A percentile compares a stretch with the other conserved stretches of the same genome.
phyloP scores from a whole-genome alignment of 2,797 vertebrate genomes.

The Melopsittacus undulatus region DNA sequence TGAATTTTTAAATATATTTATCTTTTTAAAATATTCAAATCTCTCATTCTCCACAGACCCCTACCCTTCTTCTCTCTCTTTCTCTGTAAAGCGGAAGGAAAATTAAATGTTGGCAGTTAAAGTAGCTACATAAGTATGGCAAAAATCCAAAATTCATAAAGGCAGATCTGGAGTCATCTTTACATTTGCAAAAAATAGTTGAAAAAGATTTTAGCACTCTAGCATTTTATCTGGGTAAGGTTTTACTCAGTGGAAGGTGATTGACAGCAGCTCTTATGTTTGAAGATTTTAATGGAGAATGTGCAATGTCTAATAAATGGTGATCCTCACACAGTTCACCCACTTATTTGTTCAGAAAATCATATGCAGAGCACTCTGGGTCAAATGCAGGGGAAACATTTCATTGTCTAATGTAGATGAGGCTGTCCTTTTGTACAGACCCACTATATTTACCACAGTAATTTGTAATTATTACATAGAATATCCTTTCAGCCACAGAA shows the following conservation, averaged over 20 bases:
- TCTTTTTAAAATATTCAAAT: neutral
- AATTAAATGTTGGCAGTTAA: slow-evolving; percentile 51
- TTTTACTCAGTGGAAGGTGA: slow-evolving; percentile 17
- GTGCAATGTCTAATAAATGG: slow-evolving; percentile 23
- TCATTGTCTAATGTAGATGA: slow-evolving; percentile 16
- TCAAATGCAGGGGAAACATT: slow-evolving; percentile 19
- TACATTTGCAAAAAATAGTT: slow-evolving; percentile 31
- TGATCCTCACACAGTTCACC: neutral
- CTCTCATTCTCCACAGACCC: neutral
- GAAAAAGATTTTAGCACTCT: slow-evolving; percentile 42
- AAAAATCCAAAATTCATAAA: slow-evolving; percentile 55
- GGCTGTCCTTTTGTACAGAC: neutral
- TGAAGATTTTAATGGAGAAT: neutral
- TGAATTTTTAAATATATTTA: neutral
- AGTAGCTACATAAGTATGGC: slow-evolving; percentile 58
- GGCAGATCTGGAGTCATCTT: slow-evolving; percentile 31
- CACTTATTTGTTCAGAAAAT: slow-evolving; percentile 29
- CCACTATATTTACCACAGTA: slow-evolving; percentile 41
- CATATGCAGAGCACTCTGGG: neutral
- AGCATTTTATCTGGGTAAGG: slow-evolving; percentile 3
- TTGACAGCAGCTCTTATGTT: slow-evolving; percentile 27
- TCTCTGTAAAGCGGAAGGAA: slow-evolving; percentile 27
- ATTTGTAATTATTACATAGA: slow-evolving; percentile 46
- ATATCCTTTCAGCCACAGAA: slow-evolving; percentile 10
- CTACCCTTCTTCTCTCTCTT: neutral